Base-by-base conservation (phyloP, 2,113 vertebrate genomes). In the Burhinus bistriatus region DNA sequence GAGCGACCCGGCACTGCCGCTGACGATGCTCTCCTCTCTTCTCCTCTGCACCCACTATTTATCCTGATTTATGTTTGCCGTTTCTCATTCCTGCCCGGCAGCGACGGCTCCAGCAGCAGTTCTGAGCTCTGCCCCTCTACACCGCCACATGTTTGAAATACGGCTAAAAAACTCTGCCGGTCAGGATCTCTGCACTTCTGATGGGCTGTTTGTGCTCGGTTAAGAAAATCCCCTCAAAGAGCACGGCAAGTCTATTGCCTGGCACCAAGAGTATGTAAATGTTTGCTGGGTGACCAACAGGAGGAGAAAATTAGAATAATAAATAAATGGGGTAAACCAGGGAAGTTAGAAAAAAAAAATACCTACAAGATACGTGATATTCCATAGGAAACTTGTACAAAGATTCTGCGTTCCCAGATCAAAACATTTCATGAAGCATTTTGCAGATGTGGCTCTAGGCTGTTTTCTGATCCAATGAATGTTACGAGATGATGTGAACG, bases 1-100 rank as follows among this genome's bases (percentile, higher is more conserved):
- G 14, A 77, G 47, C 0, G 0, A 62, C 11, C 19, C 10, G 2
- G 12, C 4, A 5, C 32, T 62, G 52, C n/a, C 15, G 21, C 36
- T 15, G 8, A 18, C 8, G 12, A 45, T 30, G 44, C 30, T 55
- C 54, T 30, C 25, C 61, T 42, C 38, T 42, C 62, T 15, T 64
- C 38, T 42, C 62, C 14, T 64, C 14, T 30, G n/a, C 30, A 26
- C 21, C 4, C 5, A 16, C 27, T 40, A 89, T 13, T 51, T 12
- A 62, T 42, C 40, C 36, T 6, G 4, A 29, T 20, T 89, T 61
- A 25, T 3, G 23, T 19, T 12, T 36, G 32, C 4, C 1, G 17
- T 38, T 77, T 57, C 34, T 79, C 20, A 36, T 38, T 71, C 45
- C 57, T 68, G 20, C 27, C 34, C 25, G 49, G 47, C 1, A 51